These are phyloP conservation scores for Salminus brasiliensis DNA, from an alignment of 2,113 vertebrate species.

Conservation along the genomic window DNA sequence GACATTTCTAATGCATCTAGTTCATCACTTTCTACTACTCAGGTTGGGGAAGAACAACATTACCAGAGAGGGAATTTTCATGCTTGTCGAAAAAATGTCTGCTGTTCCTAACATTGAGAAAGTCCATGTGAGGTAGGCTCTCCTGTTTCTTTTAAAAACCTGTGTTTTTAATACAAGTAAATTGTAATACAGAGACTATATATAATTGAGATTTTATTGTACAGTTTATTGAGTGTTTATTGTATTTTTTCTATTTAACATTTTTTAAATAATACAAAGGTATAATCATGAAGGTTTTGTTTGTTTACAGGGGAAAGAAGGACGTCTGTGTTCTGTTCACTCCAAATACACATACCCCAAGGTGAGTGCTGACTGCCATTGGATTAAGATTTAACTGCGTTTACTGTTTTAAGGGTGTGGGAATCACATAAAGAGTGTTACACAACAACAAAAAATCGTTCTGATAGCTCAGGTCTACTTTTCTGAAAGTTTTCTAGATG, in stretches of 20 bases:
- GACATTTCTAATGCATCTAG: background rate
- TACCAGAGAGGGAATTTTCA: constrained; percentile 67
- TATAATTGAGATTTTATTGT: no score
- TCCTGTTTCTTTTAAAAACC: background rate
- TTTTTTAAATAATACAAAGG: background rate
- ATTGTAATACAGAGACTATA: background rate
- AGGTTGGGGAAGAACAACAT: constrained; percentile 82
- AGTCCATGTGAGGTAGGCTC: constrained; percentile 78
- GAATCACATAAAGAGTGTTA: background rate
- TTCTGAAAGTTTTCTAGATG: no score
- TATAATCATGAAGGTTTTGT: background rate
- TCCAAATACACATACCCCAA: constrained; percentile 35
- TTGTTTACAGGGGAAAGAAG: constrained; percentile 61
- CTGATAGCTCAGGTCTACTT: no score
- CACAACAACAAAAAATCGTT: no score
- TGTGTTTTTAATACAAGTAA: no score
- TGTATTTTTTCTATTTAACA: no score
- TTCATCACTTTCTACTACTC: constrained; percentile 16
- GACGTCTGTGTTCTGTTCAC: constrained; percentile 63
- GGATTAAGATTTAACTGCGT: background rate
- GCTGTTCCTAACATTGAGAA: constrained; percentile 65
- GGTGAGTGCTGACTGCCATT: constrained; percentile 53
- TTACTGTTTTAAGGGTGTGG: background rate
- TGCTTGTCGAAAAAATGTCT: constrained; percentile 68
- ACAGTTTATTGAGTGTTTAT: no score